Evolutionary conservation across 2,113 vertebrate species (phyloP).

Genomic region (Polypterus bichir): DNA sequence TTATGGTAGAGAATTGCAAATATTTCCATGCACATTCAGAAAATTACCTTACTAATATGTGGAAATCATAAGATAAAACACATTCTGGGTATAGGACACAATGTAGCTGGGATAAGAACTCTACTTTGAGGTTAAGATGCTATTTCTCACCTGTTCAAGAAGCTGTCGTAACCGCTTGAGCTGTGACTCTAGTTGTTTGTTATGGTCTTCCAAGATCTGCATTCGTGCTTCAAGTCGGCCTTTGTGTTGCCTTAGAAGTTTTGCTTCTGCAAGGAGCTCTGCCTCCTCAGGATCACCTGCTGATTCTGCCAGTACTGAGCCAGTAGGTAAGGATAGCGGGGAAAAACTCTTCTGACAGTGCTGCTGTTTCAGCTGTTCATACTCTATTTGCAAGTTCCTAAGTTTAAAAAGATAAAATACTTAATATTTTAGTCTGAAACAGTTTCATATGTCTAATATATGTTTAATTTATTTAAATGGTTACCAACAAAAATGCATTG

Average conservation of each 20-base stretch:
- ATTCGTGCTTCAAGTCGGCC: slow-evolving; percentile 88
- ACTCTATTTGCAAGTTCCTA: slow-evolving; percentile 77
- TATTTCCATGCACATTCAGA: too few relatives aligned
- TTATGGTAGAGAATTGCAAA: too few relatives aligned
- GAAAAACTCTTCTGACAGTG: slow-evolving; percentile 55
- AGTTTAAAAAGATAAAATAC: not conserved
- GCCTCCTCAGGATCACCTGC: slow-evolving; percentile 54
- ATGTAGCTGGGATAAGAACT: too few relatives aligned
- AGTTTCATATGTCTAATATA: not conserved
- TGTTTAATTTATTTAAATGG: not conserved
- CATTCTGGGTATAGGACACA: too few relatives aligned
- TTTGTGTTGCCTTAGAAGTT: slow-evolving; percentile 88
- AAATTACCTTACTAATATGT: too few relatives aligned
- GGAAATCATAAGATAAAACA: too few relatives aligned
- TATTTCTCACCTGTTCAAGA: slow-evolving; percentile 71
- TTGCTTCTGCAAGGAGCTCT: slow-evolving; percentile 66
- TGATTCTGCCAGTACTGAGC: slow-evolving; percentile 43
- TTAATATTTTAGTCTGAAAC: not conserved
- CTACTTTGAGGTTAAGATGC: too few relatives aligned
- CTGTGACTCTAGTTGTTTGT: slow-evolving; percentile 92
- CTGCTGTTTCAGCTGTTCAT: slow-evolving; percentile 82
- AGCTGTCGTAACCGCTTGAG: slow-evolving; percentile 83
- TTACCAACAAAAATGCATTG: too few relatives aligned
- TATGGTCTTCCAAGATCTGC: slow-evolving; percentile 95
- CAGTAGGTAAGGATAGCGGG: slow-evolving; percentile 47